phyloP scores from a whole-genome alignment of 2,888 invertebrate genomes.

The Rhynchonema sp. region DNA sequence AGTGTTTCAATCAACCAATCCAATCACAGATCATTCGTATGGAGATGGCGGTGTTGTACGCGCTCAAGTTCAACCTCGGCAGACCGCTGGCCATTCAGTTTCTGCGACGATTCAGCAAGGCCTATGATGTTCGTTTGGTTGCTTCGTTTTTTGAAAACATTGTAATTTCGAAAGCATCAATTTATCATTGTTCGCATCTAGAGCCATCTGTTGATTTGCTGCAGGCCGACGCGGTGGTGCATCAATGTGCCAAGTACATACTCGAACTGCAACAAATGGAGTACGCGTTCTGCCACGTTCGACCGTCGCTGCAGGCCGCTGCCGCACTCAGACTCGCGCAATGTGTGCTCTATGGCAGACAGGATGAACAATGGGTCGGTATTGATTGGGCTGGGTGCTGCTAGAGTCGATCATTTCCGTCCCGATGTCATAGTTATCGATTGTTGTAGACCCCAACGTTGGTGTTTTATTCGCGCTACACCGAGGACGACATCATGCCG shows the following conservation, averaged over 20 bases:
- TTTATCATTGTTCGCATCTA: too few species aligned
- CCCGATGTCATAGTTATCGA: too few species aligned
- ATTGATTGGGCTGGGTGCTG: not conserved
- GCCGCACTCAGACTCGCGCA: constrained; percentile 53
- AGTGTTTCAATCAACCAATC: too few species aligned
- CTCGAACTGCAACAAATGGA: constrained; percentile 63
- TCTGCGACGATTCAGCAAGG: constrained; percentile 46
- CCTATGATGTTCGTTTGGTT: constrained; percentile 34
- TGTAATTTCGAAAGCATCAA: too few species aligned
- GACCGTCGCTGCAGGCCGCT: constrained; percentile 64
- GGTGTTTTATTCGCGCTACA: not conserved
- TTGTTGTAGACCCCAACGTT: not conserved
- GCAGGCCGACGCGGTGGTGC: constrained; percentile 48
- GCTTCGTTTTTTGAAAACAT: too few species aligned
- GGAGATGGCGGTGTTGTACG: constrained; percentile 56
- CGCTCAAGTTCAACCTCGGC: constrained; percentile 58
- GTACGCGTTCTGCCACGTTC: constrained; percentile 50
- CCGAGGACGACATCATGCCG: not conserved
- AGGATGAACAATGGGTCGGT: not conserved
- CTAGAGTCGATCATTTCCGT: too few species aligned
- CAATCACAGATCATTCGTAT: constrained; percentile 35
- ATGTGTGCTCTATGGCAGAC: not conserved
- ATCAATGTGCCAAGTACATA: constrained; percentile 70
- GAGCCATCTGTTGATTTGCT: too few species aligned
- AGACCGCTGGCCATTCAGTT: constrained; percentile 73